Evolutionary conservation across 2,797 vertebrate species (phyloP).

Genomic region (Tapera naevia): DNA sequence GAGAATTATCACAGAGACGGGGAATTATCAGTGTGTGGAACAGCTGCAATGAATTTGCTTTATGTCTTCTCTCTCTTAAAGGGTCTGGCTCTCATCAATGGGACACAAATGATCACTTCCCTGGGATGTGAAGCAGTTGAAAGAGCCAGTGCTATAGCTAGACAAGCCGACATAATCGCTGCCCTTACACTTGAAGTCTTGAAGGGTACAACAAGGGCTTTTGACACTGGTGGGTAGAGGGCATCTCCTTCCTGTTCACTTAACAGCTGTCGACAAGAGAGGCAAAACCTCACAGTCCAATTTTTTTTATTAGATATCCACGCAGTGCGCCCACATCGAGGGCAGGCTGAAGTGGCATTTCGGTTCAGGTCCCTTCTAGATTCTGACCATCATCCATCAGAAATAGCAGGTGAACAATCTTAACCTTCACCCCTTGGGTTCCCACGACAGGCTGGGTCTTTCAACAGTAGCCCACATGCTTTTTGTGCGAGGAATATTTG

Average conservation of each 20-base stretch:
- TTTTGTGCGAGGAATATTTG: neutral
- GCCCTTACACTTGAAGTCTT: slow-evolving; percentile 95
- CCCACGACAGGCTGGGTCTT: neutral
- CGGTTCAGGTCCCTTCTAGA: slow-evolving; percentile 94
- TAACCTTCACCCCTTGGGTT: neutral
- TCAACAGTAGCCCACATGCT: neutral
- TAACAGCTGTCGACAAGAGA: neutral
- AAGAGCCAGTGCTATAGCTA: slow-evolving; percentile 89
- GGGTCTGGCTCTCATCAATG: slow-evolving; percentile 97
- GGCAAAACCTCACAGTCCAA: neutral
- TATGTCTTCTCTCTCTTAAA: slow-evolving; percentile 52
- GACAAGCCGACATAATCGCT: slow-evolving; percentile 95
- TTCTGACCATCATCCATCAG: slow-evolving; percentile 95
- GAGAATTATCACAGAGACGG: neutral
- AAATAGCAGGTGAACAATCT: slow-evolving; percentile 89
- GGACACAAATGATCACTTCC: slow-evolving; percentile 98
- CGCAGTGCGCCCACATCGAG: slow-evolving; percentile 87
- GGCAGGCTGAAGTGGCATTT: slow-evolving; percentile 92
- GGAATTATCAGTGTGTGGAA: neutral
- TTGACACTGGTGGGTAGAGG: slow-evolving; percentile 89
- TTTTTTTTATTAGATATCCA: slow-evolving; percentile 86
- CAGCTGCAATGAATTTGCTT: neutral
- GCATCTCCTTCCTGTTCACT: neutral
- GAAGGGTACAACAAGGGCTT: slow-evolving; percentile 96
- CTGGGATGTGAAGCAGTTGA: slow-evolving; percentile 95